Percentiles rank a stretch among this genome's conserved stretches.
Conservation (phyloP, 2,888 invertebrate species). For the Hirtodrosophila trivittata region DNA sequence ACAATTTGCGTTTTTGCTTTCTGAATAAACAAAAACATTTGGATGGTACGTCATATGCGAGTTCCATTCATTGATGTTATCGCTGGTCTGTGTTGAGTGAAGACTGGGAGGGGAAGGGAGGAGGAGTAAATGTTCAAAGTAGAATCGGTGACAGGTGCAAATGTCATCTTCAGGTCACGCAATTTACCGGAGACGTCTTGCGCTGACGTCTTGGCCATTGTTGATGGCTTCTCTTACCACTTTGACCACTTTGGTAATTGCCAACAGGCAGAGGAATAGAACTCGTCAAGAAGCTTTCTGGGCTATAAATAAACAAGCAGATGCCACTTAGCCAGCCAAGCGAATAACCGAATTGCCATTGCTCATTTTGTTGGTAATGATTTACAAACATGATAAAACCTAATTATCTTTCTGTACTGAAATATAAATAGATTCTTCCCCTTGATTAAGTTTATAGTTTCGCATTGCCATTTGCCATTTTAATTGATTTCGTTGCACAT, state of each 20-base stretch:
- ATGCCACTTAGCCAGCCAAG: slow-evolving; percentile 22
- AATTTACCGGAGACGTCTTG: slow-evolving; percentile 37
- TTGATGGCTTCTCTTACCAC: slow-evolving; percentile 18
- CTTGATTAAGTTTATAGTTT: slow-evolving; percentile 10
- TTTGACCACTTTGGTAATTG: slow-evolving; percentile 40
- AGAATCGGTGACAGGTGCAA: slow-evolving; percentile 54
- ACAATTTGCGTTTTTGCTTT: slow-evolving; percentile 10
- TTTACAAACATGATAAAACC: background rate
- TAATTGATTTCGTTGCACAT: slow-evolving; percentile 38
- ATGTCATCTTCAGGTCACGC: slow-evolving; percentile 54
- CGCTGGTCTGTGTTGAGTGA: background rate
- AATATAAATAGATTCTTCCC: slow-evolving; percentile 16
- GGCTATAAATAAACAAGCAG: slow-evolving; percentile 40
- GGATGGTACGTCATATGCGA: slow-evolving; percentile 6
- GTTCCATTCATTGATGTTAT: slow-evolving; percentile 10
- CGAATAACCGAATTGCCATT: background rate
- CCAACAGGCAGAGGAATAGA: slow-evolving; percentile 1
- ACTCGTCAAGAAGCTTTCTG: slow-evolving; percentile 31
- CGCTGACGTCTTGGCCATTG: slow-evolving; percentile 19
- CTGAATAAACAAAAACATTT: slow-evolving; percentile 21
- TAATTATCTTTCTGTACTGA: slow-evolving; percentile 3
- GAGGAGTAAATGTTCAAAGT: slow-evolving; percentile 6
- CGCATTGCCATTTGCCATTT: slow-evolving; percentile 21
- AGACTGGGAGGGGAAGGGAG: background rate
- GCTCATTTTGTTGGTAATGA: background rate